Percentiles rank a stretch among this genome's conserved stretches.
Conservation (phyloP, 2,113 vertebrate genomes). For the Bostrychus sinensis region DNA sequence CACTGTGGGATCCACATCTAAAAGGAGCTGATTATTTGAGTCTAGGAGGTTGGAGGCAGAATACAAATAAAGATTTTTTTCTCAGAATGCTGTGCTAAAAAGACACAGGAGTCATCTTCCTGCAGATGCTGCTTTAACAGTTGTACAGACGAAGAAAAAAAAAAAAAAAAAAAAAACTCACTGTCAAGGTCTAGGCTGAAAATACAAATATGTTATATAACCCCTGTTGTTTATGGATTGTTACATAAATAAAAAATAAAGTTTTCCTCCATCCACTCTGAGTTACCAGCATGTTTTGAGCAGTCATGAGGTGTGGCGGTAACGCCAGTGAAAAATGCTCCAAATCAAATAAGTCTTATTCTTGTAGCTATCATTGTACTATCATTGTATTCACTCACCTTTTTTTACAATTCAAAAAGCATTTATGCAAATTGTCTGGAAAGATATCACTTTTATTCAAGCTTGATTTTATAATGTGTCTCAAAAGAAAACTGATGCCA, state of each 20-base stretch:
- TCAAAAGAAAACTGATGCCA: slow-evolving; percentile 4
- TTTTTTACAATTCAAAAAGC: too few species aligned
- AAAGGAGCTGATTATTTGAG: slow-evolving; percentile 44
- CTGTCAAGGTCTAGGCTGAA: neutral
- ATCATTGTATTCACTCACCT: too few species aligned
- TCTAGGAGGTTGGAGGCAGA: slow-evolving; percentile 48
- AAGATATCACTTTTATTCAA: too few species aligned
- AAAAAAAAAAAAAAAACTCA: too few species aligned
- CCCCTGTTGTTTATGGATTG: neutral
- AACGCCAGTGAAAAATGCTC: too few species aligned
- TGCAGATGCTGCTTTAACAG: slow-evolving; percentile 25
- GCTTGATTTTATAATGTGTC: neutral
- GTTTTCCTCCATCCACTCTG: too few species aligned
- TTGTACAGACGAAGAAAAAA: slow-evolving; percentile 13
- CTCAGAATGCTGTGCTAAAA: slow-evolving; percentile 31
- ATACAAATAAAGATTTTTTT: slow-evolving; percentile 46
- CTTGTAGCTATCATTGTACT: too few species aligned
- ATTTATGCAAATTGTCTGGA: too few species aligned
- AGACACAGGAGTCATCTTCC: slow-evolving; percentile 19
- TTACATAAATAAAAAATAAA: neutral
- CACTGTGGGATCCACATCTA: slow-evolving; percentile 39
- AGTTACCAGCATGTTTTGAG: too few species aligned
- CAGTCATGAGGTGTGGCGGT: too few species aligned
- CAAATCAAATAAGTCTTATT: too few species aligned
- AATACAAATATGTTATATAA: neutral